Base-by-base conservation (phyloP, 2,888 invertebrate species). In the Apocheima hispidaria region DNA sequence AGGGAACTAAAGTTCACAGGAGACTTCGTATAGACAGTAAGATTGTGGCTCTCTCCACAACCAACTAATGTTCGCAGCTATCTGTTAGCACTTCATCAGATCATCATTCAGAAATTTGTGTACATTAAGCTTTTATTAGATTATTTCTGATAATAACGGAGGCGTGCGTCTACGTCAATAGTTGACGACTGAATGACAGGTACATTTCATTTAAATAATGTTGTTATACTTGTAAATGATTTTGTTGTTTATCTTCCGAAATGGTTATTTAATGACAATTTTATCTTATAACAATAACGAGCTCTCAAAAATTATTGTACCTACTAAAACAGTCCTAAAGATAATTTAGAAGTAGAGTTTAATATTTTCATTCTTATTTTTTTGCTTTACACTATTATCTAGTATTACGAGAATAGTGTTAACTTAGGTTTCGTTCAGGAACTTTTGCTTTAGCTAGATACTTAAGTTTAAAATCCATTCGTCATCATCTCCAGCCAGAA, bases 81-180 rank as follows among this genome's bases (percentile, higher is more conserved):
- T 40, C 26, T 44, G 44, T 40, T 30, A 38, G n/a, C 49, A 56
- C 33, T n/a, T 36, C 54, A 53, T 33, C 43, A 53, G 35, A 40
- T 40, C 38, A 30, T 36, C 54, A 38, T 14, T 44, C 46, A 40
- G 28, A 48, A n/a, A 14, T n/a, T n/a, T 46, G 46, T 56, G 40
- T 49, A 46, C 40, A 53, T 20, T 4, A 10, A 21, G 35, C 57
- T 65, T 66, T 49, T 60, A 44, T 51, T 66, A 63, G 62, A 21
- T 41, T 49, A 30, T 55, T 60, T 54, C 30, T 33, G 35, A 41
- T 57, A 59, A 59, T 48, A 53, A 56, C 40, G 48, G 48, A 51
- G 61, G 58, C 64, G 64, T 53, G 55, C 63, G 36, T 26, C 23
- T 38, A 46, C 56, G 63, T 60, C 62, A 56, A n/a, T 36, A 16